phyloP scores from a whole-genome alignment of 2,113 vertebrate species.

The Lagopus leucura region DNA sequence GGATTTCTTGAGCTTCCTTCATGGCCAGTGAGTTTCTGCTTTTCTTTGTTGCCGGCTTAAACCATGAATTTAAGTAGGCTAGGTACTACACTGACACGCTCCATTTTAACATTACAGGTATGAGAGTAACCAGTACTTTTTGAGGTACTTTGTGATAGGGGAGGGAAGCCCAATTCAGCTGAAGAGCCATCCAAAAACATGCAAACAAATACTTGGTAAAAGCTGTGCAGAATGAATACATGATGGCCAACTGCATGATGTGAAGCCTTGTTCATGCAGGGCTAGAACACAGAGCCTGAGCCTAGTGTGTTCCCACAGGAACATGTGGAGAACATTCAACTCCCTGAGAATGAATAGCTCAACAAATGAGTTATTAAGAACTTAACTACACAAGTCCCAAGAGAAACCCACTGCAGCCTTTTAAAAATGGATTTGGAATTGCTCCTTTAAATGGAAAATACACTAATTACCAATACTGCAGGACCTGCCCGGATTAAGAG shows the following conservation, averaged over 20 bases:
- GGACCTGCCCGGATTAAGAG: not conserved
- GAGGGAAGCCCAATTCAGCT: not conserved
- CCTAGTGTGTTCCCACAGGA: conserved; percentile 7
- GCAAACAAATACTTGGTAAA: not conserved
- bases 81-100: not conserved
- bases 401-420: conserved; percentile 26
- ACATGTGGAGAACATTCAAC: conserved; percentile 22
- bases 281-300: not conserved
- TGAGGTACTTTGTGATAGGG: not conserved
- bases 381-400: conserved; percentile 52
- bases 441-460: conserved; percentile 33
- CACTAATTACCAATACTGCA: not conserved
- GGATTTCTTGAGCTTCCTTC: not conserved
- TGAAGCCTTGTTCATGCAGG: not conserved
- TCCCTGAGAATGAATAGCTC: conserved; percentile 65
- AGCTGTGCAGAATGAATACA: not conserved
- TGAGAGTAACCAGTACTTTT: not conserved
- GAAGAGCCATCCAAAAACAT: not conserved
- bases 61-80: not conserved
- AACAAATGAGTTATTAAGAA: conserved; percentile 69
- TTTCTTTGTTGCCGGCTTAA: not conserved
- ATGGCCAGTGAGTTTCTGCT: not conserved
- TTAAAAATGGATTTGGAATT: conserved; percentile 52
- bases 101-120: not conserved
- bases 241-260: not conserved